A percentile compares a stretch with the other conserved stretches of the same genome.
Conservation (phyloP, 2,113 vertebrate species). For the Oryzias woworae region DNA sequence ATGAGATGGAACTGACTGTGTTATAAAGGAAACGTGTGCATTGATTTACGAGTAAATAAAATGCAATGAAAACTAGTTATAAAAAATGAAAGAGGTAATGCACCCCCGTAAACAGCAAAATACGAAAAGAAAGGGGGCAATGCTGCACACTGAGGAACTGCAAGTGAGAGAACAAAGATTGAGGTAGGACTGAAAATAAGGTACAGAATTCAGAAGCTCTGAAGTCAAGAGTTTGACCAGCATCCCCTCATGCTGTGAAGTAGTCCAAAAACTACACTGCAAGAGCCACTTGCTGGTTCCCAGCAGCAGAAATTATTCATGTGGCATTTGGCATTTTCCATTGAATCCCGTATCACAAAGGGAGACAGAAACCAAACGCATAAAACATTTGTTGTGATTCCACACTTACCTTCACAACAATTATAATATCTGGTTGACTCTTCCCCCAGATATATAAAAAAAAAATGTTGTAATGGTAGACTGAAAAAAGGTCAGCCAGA, state of each 20-base stretch:
- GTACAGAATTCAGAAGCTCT: not conserved
- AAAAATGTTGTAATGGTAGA: not conserved
- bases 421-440: not conserved
- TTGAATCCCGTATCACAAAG: constrained; percentile 8
- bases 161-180: not conserved
- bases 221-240: not conserved
- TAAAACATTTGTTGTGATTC: constrained; percentile 6
- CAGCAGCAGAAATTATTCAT: constrained; percentile 44
- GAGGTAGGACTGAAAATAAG: not conserved
- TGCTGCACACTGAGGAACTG: not conserved
- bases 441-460: not conserved
- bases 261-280: too few species aligned
- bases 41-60: too few species aligned
- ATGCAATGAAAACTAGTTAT: too few species aligned
- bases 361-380: not conserved
- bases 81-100: not conserved
- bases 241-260: too few species aligned
- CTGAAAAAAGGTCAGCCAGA: constrained; percentile 1
- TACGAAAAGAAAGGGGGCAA: not conserved
- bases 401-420: not conserved
- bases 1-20: too few species aligned
- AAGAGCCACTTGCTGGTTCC: constrained; percentile 13
- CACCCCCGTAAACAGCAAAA: not conserved
- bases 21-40: too few species aligned
- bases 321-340: constrained; percentile 45